Evolutionary conservation across 35 echinoderm and acorn worm genomes (phyloP).

Genomic region (Diadema setosum): DNA sequence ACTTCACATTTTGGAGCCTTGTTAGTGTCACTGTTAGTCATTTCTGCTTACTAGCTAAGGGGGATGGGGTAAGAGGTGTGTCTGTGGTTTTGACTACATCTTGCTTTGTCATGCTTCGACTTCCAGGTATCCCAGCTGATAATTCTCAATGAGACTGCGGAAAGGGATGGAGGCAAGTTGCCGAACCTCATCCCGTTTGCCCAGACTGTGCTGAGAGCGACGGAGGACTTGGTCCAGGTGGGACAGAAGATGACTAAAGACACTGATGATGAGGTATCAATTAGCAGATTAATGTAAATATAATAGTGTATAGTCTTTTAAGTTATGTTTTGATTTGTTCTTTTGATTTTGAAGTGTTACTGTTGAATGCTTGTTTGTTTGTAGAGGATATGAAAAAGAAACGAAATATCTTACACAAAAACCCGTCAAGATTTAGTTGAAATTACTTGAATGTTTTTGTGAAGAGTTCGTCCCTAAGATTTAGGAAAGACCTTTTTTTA

Average conservation of each 20-base stretch:
- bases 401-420: too few relatives aligned
- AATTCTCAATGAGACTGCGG: constrained; percentile 56
- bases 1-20: neutral
- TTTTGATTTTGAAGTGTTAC: too few relatives aligned
- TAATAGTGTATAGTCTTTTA: too few relatives aligned
- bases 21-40: neutral
- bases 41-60: neutral
- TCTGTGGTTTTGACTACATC: neutral
- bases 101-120: neutral
- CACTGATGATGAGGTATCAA: constrained; percentile 59
- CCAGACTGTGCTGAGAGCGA: constrained; percentile 52
- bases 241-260: constrained; percentile 52
- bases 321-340: too few relatives aligned
- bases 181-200: constrained; percentile 69
- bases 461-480: too few relatives aligned
- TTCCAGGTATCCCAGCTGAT: constrained; percentile 77
- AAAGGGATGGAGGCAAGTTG: constrained; percentile 39
- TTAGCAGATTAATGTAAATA: too few relatives aligned
- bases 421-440: too few relatives aligned
- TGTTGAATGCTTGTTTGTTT: too few relatives aligned
- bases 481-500: too few relatives aligned
- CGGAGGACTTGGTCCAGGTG: constrained; percentile 59
- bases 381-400: too few relatives aligned
- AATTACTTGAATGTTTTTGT: too few relatives aligned
- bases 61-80: too few relatives aligned